Base-by-base conservation (phyloP, 2,113 vertebrate genomes). In the Catagonus wagneri region DNA sequence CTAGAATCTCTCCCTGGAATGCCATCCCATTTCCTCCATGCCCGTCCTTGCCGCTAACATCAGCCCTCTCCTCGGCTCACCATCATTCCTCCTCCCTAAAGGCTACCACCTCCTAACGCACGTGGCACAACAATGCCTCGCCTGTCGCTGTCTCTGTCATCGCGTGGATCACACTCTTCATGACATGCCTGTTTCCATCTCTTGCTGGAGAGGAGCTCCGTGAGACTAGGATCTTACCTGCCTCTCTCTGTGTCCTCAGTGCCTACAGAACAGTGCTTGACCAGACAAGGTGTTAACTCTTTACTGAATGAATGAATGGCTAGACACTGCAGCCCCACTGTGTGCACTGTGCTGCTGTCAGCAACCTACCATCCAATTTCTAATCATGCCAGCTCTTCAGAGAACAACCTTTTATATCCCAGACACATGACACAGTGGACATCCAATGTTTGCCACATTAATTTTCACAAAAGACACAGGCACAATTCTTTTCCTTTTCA, bases 51-150 rank as follows among this genome's bases (percentile, higher is more conserved):
- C 34, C 7, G 10, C 32, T 15, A 11, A 14, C 76, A 66, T 3
- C 27, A 1, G 6, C 63, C 13, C 9, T 17, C 56, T 58, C 83
- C 36, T 58, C 36, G 15, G 6, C 8, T 29, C 10, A 60, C 58
- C 9, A 16, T 9, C 23, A 1, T 9, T 39, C 50, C 32, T 15
- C 52, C 74, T 60, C 32, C 58, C 52, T 2, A 12, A 71, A 25
- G 66, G 5, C 58, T 32, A 34, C 39, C 50, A 6, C 29, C 8
- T 44, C 50, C 78, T 66, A 66, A 69, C 6, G 56, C 76, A 58
- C 0, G 3, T 0, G 13, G 12, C 58, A 69, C 63, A 34, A 60
- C 12, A 7, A 36, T 22, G 0, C 52, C 34, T 44, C 39, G 2
- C 4, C 75, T 17, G 23, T 3, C 32, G 50, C 34, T 52, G 4